Evolutionary conservation across 2,113 vertebrate species (phyloP).

Genomic region (Pungitius pungitius): DNA sequence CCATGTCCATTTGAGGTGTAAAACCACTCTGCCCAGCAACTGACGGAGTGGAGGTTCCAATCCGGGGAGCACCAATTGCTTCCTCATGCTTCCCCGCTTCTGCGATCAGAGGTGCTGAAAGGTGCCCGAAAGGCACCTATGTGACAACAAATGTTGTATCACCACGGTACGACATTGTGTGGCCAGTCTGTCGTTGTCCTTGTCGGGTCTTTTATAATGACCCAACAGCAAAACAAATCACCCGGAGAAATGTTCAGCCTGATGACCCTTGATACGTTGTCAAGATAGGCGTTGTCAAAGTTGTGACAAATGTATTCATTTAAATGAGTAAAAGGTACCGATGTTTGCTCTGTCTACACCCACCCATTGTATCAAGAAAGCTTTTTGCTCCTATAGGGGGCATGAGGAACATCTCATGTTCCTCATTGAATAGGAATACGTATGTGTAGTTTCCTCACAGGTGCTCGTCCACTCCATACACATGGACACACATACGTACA

Average conservation of each 20-base stretch:
- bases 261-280: not conserved
- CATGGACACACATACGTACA: conserved; percentile 1
- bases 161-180: conserved; percentile 56
- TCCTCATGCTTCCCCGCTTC: conserved; percentile 30
- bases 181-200: conserved; percentile 33
- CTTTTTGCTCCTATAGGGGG: not conserved
- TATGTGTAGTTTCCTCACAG: conserved; percentile 19
- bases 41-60: conserved; percentile 62
- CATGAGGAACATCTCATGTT: conserved; percentile 25
- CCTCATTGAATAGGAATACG: conserved; percentile 7
- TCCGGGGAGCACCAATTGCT: conserved; percentile 68
- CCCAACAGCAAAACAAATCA: conserved; percentile 26
- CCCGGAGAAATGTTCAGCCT: not conserved
- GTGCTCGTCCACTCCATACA: not conserved
- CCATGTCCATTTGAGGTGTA: not conserved
- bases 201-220: conserved; percentile 33
- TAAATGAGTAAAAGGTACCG: not conserved
- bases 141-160: conserved; percentile 68
- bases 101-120: conserved; percentile 54
- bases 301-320: not conserved
- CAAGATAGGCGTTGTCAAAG: not conserved
- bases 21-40: conserved; percentile 67
- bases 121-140: conserved; percentile 56
- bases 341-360: too few species aligned
- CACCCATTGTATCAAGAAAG: not conserved